phyloP scores from a whole-genome alignment of 2,113 vertebrate genomes.

The Phyllopteryx taeniolatus region DNA sequence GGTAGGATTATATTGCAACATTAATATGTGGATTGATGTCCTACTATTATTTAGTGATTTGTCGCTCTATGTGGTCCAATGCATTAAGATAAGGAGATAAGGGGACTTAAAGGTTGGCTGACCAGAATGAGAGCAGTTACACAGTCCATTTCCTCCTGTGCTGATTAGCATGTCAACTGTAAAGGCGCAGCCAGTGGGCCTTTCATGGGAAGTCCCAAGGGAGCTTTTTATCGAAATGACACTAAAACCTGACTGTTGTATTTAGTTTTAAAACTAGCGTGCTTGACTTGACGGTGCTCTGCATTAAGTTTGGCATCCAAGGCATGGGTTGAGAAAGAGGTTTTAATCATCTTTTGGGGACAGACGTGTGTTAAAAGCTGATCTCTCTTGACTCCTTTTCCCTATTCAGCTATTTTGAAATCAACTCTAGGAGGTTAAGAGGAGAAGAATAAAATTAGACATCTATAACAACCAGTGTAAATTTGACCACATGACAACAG shows the following conservation, averaged over 20 bases:
- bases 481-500: slow-evolving; percentile 18
- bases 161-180: slow-evolving; percentile 69
- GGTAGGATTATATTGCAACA: slow-evolving; percentile 19
- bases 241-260: slow-evolving; percentile 47
- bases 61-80: slow-evolving; percentile 35
- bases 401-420: slow-evolving; percentile 26
- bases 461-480: slow-evolving; percentile 9
- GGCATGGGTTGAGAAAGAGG: background rate
- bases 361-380: slow-evolving; percentile 4
- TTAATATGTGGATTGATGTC: slow-evolving; percentile 44
- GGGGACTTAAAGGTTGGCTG: slow-evolving; percentile 38
- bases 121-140: slow-evolving; percentile 58
- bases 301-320: background rate
- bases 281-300: background rate
- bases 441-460: slow-evolving; percentile 9
- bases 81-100: slow-evolving; percentile 27
- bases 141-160: slow-evolving; percentile 57
- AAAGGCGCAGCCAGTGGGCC: slow-evolving; percentile 51
- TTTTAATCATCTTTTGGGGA: slow-evolving; percentile 15
- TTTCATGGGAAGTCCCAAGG: slow-evolving; percentile 21
- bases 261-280: slow-evolving; percentile 1
- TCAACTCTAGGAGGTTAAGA: slow-evolving; percentile 19
- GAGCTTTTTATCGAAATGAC: slow-evolving; percentile 35
- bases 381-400: slow-evolving; percentile 10
- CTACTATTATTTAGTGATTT: slow-evolving; percentile 39